Evolutionary conservation across 2,113 vertebrate species (phyloP), one percentile per base, ranked within the genome.

Genomic region (Ochotona princeps): DNA sequence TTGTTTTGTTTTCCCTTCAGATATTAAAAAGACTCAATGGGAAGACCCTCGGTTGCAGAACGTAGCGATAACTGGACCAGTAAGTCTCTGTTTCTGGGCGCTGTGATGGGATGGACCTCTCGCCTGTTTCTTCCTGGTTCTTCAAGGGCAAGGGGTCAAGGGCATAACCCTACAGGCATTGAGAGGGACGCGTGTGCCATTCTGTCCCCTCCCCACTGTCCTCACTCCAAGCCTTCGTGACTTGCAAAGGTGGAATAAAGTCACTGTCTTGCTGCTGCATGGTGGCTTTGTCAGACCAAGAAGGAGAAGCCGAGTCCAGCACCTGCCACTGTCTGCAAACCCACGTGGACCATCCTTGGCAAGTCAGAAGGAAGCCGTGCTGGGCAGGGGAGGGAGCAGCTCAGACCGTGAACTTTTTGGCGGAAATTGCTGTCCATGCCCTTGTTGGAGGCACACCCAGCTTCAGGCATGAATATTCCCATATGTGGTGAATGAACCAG

Each of bases 21-120:
- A 99, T 97, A 99, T 99, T 10, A 99, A 98, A 96, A 98, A 63
- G 95, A 99, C 99, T 44, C 99, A 99, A 11, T 99, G 99, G 99
- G 99, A 99, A 73, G 99, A 99, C 96, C 99, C 99, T 79, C 98
- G 99, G 93, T 97, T 99, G 89, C 99, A 99, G 98, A 99, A 98
- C 88, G 98, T 98, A 20, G 98, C 99, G 79, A 99, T 99, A 97
- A 99, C 99, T 90, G 99, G 99, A 98, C 99, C 99, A 97, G 99
- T 99, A 97, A 99, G 99, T 98, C 61, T 91, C 47, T 63, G 25
- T n/a, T 12, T 54, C 15, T 1, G 11, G 63, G 3, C 66, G 35
- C 25, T 63, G 20, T 67, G 13, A 30, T 35, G 47, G 25, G 23
- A 18, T 14, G 80, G 7, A 74, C 47, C 73, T 44, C 30, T 82